Percentiles rank a stretch among this genome's conserved stretches.
These are phyloP conservation scores for Pegoplata infirma DNA, from an alignment of 2,888 invertebrate genomes.

Conservation along the genomic window DNA sequence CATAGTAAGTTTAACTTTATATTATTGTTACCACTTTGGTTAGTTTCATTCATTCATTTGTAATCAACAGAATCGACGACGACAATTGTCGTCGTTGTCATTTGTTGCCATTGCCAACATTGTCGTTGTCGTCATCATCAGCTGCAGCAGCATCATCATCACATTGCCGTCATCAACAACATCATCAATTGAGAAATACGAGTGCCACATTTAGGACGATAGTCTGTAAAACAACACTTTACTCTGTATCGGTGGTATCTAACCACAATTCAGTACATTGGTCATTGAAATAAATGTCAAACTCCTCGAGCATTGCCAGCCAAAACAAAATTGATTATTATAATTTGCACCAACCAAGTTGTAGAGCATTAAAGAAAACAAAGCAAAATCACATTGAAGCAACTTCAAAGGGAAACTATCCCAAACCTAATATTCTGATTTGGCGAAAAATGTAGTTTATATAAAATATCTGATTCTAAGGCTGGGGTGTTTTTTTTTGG, in stretches of 20 bases:
- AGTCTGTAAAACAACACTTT: constrained; percentile 13
- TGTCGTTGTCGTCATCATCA: constrained; percentile 25
- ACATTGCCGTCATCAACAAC: no score
- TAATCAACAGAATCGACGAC: constrained; percentile 48
- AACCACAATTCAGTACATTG: no score
- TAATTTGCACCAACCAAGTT: constrained; percentile 45
- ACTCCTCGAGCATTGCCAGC: constrained; percentile 39
- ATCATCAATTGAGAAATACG: constrained; percentile 37
- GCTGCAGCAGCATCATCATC: constrained; percentile 45
- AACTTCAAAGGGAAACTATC: no score
- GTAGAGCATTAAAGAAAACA: not conserved
- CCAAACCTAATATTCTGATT: no score
- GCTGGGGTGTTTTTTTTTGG: no score
- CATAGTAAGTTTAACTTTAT: constrained; percentile 2
- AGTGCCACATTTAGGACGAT: constrained; percentile 34
- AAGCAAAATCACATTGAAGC: not conserved
- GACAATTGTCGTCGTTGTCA: constrained; percentile 22
- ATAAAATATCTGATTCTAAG: no score
- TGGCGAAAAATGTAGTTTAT: no score
- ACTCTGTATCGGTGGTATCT: not conserved
- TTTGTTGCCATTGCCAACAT: constrained; percentile 22
- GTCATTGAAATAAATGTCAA: constrained; percentile 40
- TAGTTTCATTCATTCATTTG: constrained; percentile 35
- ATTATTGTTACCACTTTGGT: constrained; percentile 38
- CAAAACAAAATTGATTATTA: constrained; percentile 54